Base-by-base conservation (phyloP, 2,888 invertebrate species). In the Lobophora halterata region DNA sequence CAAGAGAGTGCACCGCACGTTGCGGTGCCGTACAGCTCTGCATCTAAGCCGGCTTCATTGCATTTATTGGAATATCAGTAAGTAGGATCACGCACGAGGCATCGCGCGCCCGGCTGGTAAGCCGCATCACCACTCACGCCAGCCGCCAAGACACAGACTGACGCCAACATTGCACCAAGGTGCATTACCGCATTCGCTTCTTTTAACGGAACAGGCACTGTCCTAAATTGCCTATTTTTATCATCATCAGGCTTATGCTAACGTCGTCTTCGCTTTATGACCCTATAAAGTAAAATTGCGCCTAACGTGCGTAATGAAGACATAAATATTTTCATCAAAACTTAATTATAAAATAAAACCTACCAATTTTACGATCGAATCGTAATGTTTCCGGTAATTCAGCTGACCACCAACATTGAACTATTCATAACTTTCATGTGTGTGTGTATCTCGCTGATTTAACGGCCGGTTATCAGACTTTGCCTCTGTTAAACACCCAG, bases 381-480 rank as follows among this genome's bases (percentile, higher is more conserved):
- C 25, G 24, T 46, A 44, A 53, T 50, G 46, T 48, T 48, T 50
- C 53, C 50, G 50, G 52, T 48, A 38, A 48, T 50, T 43, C 36
- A 19, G 41, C 43, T 46, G 38, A 48, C 49, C 52, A 42, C 49
- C 28, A 45, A 55, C 48, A 49, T 51, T 44, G 46, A 36, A 48
- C 46, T 46, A 39, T 49, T 47, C 49, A 32, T 49, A 42, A 49
- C 36, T 44, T 39, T 41, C 10, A 33, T 37, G 41, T 37, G 32
- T 38, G 36, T 24, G 40, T 43, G 33, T 38, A 41, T 40, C 21
- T 36, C 17, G 31, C 24, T 38, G 41, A 40, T 46, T 40, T 1
- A 24, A 32, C 30, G 31, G n/a, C n/a, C n/a, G n/a, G n/a, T n/a
- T n/a, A n/a, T n/a, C n/a, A n/a, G n/a, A n/a, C n/a, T n/a, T n/a